Conservation (phyloP, 2,888 invertebrate genomes). For the Sarcophaga rosellei region DNA sequence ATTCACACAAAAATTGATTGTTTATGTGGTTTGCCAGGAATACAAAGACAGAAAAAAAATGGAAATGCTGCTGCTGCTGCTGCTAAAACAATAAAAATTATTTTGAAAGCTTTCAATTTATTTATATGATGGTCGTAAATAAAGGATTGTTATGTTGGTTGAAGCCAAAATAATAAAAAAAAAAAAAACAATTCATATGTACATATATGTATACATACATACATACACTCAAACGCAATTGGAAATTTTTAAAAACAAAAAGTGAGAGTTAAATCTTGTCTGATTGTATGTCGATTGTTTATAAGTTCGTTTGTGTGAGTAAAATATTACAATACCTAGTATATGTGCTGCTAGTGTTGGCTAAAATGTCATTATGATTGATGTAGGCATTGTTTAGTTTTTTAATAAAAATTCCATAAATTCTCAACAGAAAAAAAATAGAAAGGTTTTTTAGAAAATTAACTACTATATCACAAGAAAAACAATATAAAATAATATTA, state of each 20-base stretch:
- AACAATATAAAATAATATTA: no score
- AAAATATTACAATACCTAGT: neutral
- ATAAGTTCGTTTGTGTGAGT: neutral
- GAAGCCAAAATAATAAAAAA: neutral
- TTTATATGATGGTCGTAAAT: slow-evolving; percentile 47
- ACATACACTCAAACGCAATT: no score
- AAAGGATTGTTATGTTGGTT: slow-evolving; percentile 41
- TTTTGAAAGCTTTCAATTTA: slow-evolving; percentile 57
- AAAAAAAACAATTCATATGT: neutral
- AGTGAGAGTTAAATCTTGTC: neutral
- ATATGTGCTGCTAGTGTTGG: neutral
- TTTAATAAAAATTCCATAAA: no score
- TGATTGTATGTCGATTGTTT: neutral
- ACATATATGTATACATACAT: no score
- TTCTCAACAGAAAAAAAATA: neutral
- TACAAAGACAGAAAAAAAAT: neutral
- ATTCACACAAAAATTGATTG: slow-evolving; percentile 49
- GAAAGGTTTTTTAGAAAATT: neutral
- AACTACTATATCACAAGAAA: neutral
- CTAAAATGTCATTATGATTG: neutral
- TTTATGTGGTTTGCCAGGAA: slow-evolving; percentile 53
- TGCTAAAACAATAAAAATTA: slow-evolving; percentile 42
- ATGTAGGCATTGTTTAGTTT: neutral
- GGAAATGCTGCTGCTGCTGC: neutral
- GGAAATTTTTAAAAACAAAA: neutral